phyloP scores from a whole-genome alignment of 2,888 invertebrate genomes.

The Tortrix viridana region DNA sequence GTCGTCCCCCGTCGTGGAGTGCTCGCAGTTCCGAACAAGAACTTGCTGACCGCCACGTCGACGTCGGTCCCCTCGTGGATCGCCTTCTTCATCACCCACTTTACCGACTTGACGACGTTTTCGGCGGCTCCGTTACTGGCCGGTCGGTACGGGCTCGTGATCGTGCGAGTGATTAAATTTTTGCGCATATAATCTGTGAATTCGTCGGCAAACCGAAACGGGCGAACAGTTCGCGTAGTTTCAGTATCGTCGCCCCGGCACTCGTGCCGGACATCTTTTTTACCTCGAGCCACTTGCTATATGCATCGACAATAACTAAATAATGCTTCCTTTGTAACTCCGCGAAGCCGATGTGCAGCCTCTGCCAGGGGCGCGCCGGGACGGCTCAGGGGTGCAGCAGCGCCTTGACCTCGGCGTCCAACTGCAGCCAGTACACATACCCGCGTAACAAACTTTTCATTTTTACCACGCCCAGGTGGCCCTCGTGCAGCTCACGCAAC shows the following conservation, averaged over 20 bases:
- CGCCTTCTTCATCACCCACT: conserved; percentile 40
- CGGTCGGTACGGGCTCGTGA: conserved; percentile 5
- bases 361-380: conserved; percentile 19
- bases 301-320: conserved; percentile 42
- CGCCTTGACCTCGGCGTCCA: conserved; percentile 24
- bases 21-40: conserved; percentile 26
- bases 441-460: too few species aligned
- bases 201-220: conserved; percentile 4
- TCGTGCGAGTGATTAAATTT: background rate
- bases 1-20: conserved; percentile 37
- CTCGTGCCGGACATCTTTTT: conserved; percentile 38
- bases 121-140: conserved; percentile 43
- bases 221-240: conserved; percentile 1
- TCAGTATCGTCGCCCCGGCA: conserved; percentile 30
- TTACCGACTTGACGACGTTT: conserved; percentile 42
- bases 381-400: conserved; percentile 17
- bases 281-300: conserved; percentile 45
- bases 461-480: too few species aligned
- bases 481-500: too few species aligned
- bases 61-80: conserved; percentile 32
- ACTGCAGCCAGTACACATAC: too few species aligned
- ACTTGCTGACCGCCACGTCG: conserved; percentile 14
- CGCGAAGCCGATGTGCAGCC: conserved; percentile 25
- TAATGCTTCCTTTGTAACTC: conserved; percentile 40
- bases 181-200: background rate